Conservation (phyloP, 2,888 invertebrate species). For the Phorcus lineatus region DNA sequence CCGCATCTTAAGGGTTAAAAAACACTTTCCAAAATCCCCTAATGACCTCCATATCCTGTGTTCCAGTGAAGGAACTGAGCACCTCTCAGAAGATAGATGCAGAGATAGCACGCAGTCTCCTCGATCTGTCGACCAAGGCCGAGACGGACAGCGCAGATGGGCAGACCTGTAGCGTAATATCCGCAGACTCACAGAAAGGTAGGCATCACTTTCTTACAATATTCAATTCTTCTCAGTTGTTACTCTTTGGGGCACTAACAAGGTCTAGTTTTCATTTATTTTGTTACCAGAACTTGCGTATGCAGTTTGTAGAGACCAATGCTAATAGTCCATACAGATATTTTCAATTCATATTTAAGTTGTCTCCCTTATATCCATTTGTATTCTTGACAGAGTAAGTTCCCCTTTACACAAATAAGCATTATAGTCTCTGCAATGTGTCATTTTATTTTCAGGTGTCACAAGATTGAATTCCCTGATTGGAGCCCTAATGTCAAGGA, state of each 20-base stretch:
- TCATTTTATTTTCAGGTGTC: slow-evolving; percentile 53
- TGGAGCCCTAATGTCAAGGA: slow-evolving; percentile 50
- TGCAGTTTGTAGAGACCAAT: no score
- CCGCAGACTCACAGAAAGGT: slow-evolving; percentile 24
- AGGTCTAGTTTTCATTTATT: no score
- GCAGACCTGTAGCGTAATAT: not conserved
- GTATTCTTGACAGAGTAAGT: not conserved
- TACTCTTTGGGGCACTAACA: not conserved
- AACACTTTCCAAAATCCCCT: no score
- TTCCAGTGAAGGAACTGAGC: not conserved
- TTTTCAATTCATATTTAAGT: no score
- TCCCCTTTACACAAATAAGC: no score
- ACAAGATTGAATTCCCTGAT: slow-evolving; percentile 58
- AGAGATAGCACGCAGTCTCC: slow-evolving; percentile 68
- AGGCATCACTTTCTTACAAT: not conserved
- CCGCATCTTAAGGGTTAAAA: no score
- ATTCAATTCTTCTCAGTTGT: not conserved
- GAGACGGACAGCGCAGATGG: not conserved
- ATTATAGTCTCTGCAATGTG: no score
- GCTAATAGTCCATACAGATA: no score
- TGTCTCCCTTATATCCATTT: no score
- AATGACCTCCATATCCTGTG: no score
- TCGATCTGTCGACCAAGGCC: slow-evolving; percentile 63
- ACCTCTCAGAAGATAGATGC: slow-evolving; percentile 43
- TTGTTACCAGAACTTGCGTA: no score